phyloP scores from a whole-genome alignment of 2,113 vertebrate species.

The Corythornis madagascariensis region DNA sequence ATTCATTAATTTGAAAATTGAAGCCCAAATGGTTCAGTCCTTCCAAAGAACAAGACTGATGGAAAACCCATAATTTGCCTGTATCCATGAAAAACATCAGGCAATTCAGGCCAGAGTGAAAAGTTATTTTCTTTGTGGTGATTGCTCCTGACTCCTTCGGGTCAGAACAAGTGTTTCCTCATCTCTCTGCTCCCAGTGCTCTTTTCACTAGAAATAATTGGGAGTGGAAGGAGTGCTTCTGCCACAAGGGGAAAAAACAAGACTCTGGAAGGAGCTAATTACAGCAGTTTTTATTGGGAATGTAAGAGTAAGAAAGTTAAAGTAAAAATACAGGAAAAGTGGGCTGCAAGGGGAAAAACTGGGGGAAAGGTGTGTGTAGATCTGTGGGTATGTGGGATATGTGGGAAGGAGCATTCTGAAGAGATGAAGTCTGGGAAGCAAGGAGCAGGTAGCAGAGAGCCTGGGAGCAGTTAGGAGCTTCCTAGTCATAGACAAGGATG shows the following conservation, averaged over 20 bases:
- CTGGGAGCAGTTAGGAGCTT: not conserved
- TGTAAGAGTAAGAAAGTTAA: not conserved
- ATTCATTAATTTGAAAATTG: not conserved
- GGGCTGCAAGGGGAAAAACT: not conserved
- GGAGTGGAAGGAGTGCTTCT: not conserved
- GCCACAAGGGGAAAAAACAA: not conserved
- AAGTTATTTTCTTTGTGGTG: not conserved
- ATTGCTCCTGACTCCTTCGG: not conserved
- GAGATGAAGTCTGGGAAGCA: not conserved
- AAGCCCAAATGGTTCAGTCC: not conserved
- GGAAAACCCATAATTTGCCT: not conserved
- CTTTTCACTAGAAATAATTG: not conserved
- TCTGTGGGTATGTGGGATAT: not conserved
- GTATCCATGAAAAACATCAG: not conserved
- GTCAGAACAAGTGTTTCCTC: not conserved
- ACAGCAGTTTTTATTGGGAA: not conserved
- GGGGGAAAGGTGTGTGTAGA: not conserved
- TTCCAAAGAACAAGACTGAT: not conserved
- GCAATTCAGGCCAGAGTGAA: not conserved
- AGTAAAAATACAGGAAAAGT: not conserved
- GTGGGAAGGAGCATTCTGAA: accelerated
- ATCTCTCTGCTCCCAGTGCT: not conserved
- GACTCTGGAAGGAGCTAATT: not conserved
- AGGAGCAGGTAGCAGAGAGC: not conserved
- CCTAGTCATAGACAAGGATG: not conserved